Base-by-base conservation (phyloP, 2,888 invertebrate genomes). In the Drosophila putrida region DNA sequence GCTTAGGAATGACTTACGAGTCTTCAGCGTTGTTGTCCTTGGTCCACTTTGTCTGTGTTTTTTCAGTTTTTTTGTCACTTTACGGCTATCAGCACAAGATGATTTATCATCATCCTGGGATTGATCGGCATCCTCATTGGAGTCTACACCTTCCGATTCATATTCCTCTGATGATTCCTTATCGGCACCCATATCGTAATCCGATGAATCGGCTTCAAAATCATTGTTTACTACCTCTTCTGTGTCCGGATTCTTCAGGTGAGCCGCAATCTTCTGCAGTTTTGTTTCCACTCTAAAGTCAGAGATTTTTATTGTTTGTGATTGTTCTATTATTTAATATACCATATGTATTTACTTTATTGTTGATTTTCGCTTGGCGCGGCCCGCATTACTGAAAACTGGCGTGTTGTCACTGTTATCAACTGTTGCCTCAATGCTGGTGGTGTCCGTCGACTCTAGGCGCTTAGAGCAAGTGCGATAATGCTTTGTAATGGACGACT, bases 341-440 rank as follows among this genome's bases (percentile, higher is more conserved):
- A 15, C 15, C 5, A 5, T 35, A n/a, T 6, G 33, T 49, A 57
- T 79, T 76, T 66, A 91, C 91, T 88, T 91, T 0, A 92, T 77
- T 4, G 90, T 90, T 0, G 92, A 91, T 36, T 73, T 77, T 1
- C 92, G 87, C 55, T 92, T 92, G 0, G 81, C 46, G 0, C 92
- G 82, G 10, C 92, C 92, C 0, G 89, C 75, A 58, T 90, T 90
- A n/a, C 83, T 89, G 4, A 78, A 80, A 4, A 87, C 71, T 9
- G 61, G 60, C 43, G 69, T 67, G 6, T 11, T 41, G 1, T 0
- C 31, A 3, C 53, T 46, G 0, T 20, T 49, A 4, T 35, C 43
- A 8, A 9, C n/a, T 9, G 38, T 10, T 5, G 6, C 4, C 11
- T 41, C 33, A 5, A 15, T 10, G 13, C 15, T 27, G 11, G n/a